phyloP scores from a whole-genome alignment of 2,888 invertebrate genomes.

The Osmoderma eremita region DNA sequence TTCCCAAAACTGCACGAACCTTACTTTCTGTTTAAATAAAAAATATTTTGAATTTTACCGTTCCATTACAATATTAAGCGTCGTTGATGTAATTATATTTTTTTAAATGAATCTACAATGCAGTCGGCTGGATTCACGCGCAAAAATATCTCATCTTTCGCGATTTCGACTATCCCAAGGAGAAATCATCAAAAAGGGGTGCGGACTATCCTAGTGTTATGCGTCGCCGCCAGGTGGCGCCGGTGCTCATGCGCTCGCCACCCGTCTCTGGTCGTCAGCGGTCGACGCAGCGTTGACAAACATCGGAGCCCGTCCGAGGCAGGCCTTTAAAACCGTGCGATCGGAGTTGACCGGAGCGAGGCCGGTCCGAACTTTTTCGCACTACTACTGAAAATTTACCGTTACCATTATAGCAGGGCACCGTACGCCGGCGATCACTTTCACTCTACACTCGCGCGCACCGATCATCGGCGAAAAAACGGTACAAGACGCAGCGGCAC shows the following conservation, averaged over 20 bases:
- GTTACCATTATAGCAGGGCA: conserved; percentile 25
- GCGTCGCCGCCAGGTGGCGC: conserved; percentile 40
- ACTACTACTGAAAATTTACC: conserved; percentile 41
- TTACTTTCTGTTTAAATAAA: too few species aligned
- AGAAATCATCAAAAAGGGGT: conserved; percentile 43
- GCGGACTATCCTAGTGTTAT: conserved; percentile 41
- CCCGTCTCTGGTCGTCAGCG: neutral
- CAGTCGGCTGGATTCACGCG: too few species aligned
- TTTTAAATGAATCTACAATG: too few species aligned
- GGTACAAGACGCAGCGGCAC: conserved; percentile 37
- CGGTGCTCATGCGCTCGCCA: conserved; percentile 45
- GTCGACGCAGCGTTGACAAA: conserved; percentile 39
- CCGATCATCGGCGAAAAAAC: conserved; percentile 29
- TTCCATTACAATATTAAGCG: too few species aligned
- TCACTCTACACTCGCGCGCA: conserved; percentile 17
- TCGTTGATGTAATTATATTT: too few species aligned
- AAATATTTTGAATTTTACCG: too few species aligned
- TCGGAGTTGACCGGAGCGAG: neutral
- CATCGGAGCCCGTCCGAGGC: conserved; percentile 13
- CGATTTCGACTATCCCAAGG: too few species aligned
- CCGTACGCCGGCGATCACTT: neutral
- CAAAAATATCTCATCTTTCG: too few species aligned
- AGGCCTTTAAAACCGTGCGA: conserved; percentile 36
- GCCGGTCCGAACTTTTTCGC: neutral
- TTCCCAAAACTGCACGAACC: too few species aligned